Base-by-base conservation (phyloP, 2,888 invertebrate species). In the Cheilosia variabilis region DNA sequence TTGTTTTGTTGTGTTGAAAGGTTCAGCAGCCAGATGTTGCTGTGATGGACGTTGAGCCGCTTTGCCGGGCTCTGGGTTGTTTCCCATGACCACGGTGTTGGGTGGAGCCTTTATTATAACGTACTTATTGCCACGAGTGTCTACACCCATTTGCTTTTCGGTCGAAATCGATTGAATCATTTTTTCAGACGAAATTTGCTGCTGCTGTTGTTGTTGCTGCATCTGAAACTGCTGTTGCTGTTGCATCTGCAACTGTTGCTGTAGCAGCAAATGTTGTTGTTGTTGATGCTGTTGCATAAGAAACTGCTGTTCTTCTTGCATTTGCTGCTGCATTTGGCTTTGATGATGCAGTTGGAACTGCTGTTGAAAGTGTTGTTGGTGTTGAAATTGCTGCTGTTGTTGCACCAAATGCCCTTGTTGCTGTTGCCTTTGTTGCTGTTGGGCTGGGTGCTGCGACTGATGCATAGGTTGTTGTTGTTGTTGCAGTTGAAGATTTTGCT, bases 81-180 rank as follows among this genome's bases (percentile, higher is more conserved):
- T 73, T 2, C 58, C 57, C 75, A 71, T 60, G 15, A 81, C 62
- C 1, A 77, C 71, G 19, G 72, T 68, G 45, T 81, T 82, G 17
- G 88, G 76, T 7, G 88, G 87, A 7, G 89, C 87, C 60, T 89
- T 89, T 31, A 89, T 89, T 27, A 89, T 89, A 7, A 89, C 89
- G 62, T 89, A 89, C 72, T 89, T 90, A 93, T 93, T 79, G 92
- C 93, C 88, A 88, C 92, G 53, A 88, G 89, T 87, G 76, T 89
- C 89, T 24, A 88, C 65, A 4, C 89, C 89, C 53, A 89, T 89
- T 72, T 90, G 89, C 80, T 89, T 89, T 10, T 88, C 88, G 2
- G 63, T 47, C 0, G 57, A 22, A 43, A 27, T 57, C 10, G 52
- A 41, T 43, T 71, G 71, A 7, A 24, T 52, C 13, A 6, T 13